These are phyloP conservation scores for Sapayoa aenigma DNA, from an alignment of 2,113 vertebrate species.

Conservation along the genomic window DNA sequence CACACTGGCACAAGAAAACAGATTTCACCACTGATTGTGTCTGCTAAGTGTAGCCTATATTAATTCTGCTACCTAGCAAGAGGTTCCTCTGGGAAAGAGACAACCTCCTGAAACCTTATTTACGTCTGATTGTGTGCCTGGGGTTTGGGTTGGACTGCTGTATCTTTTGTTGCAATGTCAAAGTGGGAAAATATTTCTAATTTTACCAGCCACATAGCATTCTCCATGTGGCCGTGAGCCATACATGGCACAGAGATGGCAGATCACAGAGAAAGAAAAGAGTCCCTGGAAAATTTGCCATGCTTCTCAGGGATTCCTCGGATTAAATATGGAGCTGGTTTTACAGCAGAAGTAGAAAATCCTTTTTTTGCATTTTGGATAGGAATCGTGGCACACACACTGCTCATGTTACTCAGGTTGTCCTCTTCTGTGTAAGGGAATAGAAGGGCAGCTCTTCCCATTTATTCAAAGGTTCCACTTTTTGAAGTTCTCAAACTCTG, in stretches of 20 bases:
- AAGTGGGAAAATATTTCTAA: not conserved
- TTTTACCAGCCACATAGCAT: not conserved
- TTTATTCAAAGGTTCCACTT: not conserved
- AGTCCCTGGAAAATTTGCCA: not conserved
- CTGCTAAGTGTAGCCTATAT: not conserved
- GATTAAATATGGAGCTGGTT: not conserved
- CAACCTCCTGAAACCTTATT: not conserved
- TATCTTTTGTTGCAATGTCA: fast-evolving
- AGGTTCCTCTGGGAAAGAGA: not conserved
- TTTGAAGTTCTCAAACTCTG: not conserved
- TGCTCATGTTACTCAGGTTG: fast-evolving
- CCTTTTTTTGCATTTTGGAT: too few relatives aligned
- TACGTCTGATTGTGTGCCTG: not conserved
- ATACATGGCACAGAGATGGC: fast-evolving
- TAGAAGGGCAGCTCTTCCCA: not conserved
- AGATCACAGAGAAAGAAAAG: not conserved
- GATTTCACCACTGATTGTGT: not conserved
- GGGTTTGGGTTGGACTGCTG: fast-evolving
- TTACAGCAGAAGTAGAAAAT: too few relatives aligned
- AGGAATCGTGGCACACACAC: not conserved
- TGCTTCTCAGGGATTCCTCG: not conserved
- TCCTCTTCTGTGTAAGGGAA: not conserved
- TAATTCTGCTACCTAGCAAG: not conserved
- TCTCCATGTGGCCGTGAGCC: fast-evolving
- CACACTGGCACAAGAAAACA: not conserved